Evolutionary conservation across 2,113 vertebrate species (phyloP).

Genomic region (Myotis lucifugus): DNA sequence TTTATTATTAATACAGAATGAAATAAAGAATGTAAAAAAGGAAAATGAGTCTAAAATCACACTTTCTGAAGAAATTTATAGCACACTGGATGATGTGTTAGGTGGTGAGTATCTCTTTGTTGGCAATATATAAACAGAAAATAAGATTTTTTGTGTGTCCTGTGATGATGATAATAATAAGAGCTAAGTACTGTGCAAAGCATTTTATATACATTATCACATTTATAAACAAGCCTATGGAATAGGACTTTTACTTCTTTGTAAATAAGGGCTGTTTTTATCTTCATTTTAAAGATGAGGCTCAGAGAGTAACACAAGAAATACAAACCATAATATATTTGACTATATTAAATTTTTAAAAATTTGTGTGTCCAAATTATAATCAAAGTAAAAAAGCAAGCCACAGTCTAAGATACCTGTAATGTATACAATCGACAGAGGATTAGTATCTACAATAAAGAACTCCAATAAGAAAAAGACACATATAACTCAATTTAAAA

Average conservation of each 20-base stretch:
- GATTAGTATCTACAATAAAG: neutral
- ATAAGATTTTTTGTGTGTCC: neutral
- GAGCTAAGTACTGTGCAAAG: neutral
- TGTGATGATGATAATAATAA: neutral
- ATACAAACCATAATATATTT: neutral
- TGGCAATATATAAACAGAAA: neutral
- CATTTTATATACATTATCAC: neutral
- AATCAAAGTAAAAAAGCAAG: conserved; percentile 7
- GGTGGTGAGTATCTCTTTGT: conserved; percentile 52
- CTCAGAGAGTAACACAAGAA: neutral
- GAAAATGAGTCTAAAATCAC: conserved; percentile 50
- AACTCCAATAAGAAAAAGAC: neutral
- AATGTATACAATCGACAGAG: neutral
- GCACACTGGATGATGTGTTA: conserved; percentile 46
- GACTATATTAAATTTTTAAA: neutral
- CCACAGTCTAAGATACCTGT: neutral
- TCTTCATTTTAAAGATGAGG: neutral
- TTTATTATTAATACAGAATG: conserved; percentile 56
- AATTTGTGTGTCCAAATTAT: neutral
- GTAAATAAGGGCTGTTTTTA: neutral
- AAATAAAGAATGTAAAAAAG: conserved; percentile 43
- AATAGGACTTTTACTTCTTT: neutral
- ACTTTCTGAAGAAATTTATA: conserved; percentile 59
- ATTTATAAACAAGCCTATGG: neutral
- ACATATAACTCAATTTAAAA: neutral